Evolutionary conservation across 2,113 vertebrate species (phyloP).

Genomic region (Oreamnos americanus): DNA sequence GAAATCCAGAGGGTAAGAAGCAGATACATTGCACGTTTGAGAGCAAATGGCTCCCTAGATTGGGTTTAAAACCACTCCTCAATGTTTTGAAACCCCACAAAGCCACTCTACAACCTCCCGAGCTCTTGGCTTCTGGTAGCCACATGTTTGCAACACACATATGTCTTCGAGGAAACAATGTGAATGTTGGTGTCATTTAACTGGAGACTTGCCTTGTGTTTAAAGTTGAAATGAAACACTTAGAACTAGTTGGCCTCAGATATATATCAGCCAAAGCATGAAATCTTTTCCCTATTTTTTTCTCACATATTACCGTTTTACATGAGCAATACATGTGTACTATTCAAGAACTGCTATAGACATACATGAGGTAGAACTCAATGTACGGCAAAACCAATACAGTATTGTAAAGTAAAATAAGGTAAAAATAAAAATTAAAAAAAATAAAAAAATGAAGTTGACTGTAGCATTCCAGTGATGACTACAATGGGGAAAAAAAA

Average conservation of each 20-base stretch:
- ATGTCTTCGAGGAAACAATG: constrained; percentile 34
- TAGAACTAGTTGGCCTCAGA: constrained; percentile 31
- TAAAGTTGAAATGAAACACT: constrained; percentile 52
- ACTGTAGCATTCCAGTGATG: background rate
- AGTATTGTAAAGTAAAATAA: too few species aligned
- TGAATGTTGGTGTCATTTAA: constrained; percentile 27
- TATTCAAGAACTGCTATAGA: background rate
- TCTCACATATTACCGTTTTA: constrained; percentile 20
- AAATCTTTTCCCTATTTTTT: constrained; percentile 21
- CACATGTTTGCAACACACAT: constrained; percentile 36
- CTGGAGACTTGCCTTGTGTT: constrained; percentile 59
- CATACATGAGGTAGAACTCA: background rate
- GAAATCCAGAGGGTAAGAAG: background rate
- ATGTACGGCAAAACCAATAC: too few species aligned
- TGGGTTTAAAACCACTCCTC: background rate
- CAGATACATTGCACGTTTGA: background rate
- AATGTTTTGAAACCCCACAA: background rate
- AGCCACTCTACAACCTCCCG: background rate
- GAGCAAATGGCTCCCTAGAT: background rate
- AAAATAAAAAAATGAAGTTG: background rate
- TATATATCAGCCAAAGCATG: constrained; percentile 12
- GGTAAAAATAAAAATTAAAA: too few species aligned
- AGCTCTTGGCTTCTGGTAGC: constrained; percentile 26
- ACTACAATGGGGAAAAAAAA: background rate
- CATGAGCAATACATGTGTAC: background rate